Evolutionary conservation across 2,888 invertebrate species (phyloP), one percentile per base, ranked within the genome.

Genomic region (Ophioninae sp.): DNA sequence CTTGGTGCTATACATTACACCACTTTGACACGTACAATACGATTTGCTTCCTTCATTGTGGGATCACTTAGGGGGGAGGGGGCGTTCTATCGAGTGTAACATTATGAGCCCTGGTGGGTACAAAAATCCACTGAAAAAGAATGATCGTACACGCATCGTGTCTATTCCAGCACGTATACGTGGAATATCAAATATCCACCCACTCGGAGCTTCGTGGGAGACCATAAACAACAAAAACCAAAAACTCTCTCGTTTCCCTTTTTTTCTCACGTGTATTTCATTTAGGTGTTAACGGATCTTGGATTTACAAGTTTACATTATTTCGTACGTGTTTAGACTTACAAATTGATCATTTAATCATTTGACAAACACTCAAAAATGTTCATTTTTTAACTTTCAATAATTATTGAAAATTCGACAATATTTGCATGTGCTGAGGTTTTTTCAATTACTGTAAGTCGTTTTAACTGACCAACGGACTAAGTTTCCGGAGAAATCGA

Each of bases 41-140:
- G n/a, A 51, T 56, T 74, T 75, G 68, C 77, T 68, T 80, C 71
- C 89, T 89, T 92, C 90, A 90, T 90, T 90, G 90, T 91, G 92
- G 89, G 90, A 90, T 91, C 89, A 88, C 89, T 90, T 89, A 85
- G 87, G 83, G 85, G 13, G 6, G 51, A 51, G 51, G 87, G 88
- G 89, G 89, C 87, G 89, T 88, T 87, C 85, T 88, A 89, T 88
- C 88, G 85, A 86, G 86, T 86, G 88, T 87, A 87, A 79, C 86
- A 86, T 67, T 63, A 13, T 39, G 39, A 73, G 76, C 65, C 44
- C 37, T 8, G 51, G 39, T 51, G 22, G 37, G 13, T 13, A 22
- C 59, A 6, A 30, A 64, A 30, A 20, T 23, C 9, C 72, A 7
- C 6, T 8, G 6, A 0, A 39, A 61, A 71, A 72, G 59, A 39